Evolutionary conservation across 2,888 invertebrate species (phyloP), one percentile per base, ranked within the genome.

Genomic region (Mythimna albipuncta): DNA sequence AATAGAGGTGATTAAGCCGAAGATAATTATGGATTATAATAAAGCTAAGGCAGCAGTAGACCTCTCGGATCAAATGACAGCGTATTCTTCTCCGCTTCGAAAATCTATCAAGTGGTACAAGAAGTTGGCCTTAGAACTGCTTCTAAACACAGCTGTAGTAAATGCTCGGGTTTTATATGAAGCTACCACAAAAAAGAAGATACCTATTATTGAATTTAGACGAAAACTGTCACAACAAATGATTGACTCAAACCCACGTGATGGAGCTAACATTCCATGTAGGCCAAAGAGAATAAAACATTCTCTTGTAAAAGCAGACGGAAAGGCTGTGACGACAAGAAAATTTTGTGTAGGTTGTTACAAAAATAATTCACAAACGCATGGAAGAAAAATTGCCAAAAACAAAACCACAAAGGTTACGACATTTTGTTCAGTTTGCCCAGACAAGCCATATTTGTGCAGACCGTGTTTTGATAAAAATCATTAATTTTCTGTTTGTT

Each of bases 231-330:
- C 52, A 52, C 19, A 52, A 38, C 38, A 38, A 38, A 38, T 38
- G 52, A 52, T 21, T 52, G 52, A 52, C 52, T 52, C 61, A 44
- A 63, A 63, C 26, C 41, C 58, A 75, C 52, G 52, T 66, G 54
- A 66, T 57, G 50, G 32, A 50, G 41, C 26, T 50, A 57, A 52
- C 6, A 65, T 57, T 58, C 52, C 62, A 65, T 69, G 64, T 57
- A 62, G 66, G 62, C 65, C 65, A 58, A 67, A 52, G 50, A 68
- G 70, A 67, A 54, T 57, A 50, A 76, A 76, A 61, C 75, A 68
- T 62, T 55, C 47, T 19, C 50, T 72, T 38, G 61, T 61, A 63
- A 69, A 61, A 69, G 64, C 64, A 59, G 68, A 68, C 32, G 64
- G 68, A 26, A 55, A 52, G 47, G 69, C 38, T 62, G 54, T 0